A percentile compares a stretch with the other conserved stretches of the same genome.
These are phyloP conservation scores for Ormyrus rosae DNA, from an alignment of 2,888 invertebrate genomes.

Conservation along the genomic window DNA sequence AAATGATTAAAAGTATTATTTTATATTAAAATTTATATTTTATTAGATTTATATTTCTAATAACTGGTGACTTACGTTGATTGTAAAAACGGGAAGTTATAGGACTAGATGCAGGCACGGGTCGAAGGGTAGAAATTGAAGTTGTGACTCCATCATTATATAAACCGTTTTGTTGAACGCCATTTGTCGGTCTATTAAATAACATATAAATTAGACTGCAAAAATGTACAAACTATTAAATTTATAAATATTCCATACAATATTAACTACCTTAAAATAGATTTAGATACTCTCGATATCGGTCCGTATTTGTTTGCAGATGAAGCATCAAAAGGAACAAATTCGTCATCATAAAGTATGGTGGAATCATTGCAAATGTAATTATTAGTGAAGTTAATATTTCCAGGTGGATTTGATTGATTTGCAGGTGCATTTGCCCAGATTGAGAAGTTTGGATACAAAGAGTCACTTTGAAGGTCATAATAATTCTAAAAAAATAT, in stretches of 20 bases:
- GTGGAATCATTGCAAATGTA: conserved; percentile 78
- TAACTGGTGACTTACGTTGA: conserved; percentile 66
- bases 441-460: conserved; percentile 70
- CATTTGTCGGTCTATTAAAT: conserved; percentile 61
- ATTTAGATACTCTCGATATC: conserved; percentile 77
- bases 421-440: conserved; percentile 70
- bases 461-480: conserved; percentile 67
- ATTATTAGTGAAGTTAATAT: conserved; percentile 69
- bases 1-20: conserved; percentile 14
- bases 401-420: conserved; percentile 65
- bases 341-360: conserved; percentile 80
- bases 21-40: conserved; percentile 1
- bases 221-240: not conserved
- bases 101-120: conserved; percentile 77
- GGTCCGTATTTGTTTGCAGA: conserved; percentile 84
- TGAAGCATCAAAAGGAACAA: conserved; percentile 82
- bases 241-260: conserved; percentile 13
- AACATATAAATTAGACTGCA: not conserved
- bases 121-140: conserved; percentile 72
- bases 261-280: conserved; percentile 66
- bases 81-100: conserved; percentile 77
- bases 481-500: conserved; percentile 66
- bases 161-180: conserved; percentile 67
- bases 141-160: conserved; percentile 71
- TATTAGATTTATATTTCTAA: conserved; percentile 1